Conservation (phyloP, 2,888 invertebrate species). For the Saturnia pavonia region DNA sequence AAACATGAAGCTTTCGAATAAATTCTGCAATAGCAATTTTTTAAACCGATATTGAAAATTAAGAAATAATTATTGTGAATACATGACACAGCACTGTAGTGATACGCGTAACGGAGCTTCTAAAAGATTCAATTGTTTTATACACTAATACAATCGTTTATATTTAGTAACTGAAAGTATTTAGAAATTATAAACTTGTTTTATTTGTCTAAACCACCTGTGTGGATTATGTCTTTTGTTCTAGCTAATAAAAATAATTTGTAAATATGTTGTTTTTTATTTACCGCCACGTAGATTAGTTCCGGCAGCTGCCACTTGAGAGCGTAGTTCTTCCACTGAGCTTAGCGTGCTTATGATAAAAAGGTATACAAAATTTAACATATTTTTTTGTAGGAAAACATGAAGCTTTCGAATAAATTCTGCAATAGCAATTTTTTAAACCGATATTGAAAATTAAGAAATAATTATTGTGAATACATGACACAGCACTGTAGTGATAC, state of each 20-base stretch:
- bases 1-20: too few species aligned
- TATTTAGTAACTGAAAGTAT: constrained; percentile 29
- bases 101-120: constrained; percentile 80
- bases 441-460: constrained; percentile 57
- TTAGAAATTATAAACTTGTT: constrained; percentile 45
- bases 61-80: constrained; percentile 57
- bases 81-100: constrained; percentile 70
- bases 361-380: too few species aligned
- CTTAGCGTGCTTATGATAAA: too few species aligned
- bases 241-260: constrained; percentile 77
- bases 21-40: constrained; percentile 27
- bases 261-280: constrained; percentile 51
- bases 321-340: too few species aligned
- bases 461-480: constrained; percentile 56
- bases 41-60: constrained; percentile 64
- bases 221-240: constrained; percentile 66
- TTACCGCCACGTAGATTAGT: too few species aligned
- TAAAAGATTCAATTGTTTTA: constrained; percentile 73
- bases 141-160: constrained; percentile 62
- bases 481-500: constrained; percentile 78
- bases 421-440: constrained; percentile 43
- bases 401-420: background rate
- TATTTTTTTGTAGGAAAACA: too few species aligned
- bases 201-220: constrained; percentile 51
- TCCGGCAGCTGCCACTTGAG: too few species aligned